Conservation (phyloP, 2,113 vertebrate species). For the Anas platyrhynchos region DNA sequence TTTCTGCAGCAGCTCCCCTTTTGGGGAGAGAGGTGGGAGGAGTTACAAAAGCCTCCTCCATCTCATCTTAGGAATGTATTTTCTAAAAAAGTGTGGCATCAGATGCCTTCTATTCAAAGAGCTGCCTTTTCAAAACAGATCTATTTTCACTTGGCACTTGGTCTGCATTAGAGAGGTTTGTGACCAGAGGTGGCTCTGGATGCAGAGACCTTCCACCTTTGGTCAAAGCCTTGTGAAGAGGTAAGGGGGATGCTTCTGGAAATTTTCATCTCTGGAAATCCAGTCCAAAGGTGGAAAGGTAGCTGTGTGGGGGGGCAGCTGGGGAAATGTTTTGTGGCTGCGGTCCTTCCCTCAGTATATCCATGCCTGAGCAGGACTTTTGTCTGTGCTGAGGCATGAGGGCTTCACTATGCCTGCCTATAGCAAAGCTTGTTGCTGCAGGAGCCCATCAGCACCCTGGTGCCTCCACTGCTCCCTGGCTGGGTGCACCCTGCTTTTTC, state of each 20-base stretch:
- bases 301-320: neutral
- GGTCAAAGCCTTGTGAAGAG: neutral
- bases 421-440: neutral
- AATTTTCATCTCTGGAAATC: too few relatives aligned
- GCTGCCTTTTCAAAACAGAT: neutral
- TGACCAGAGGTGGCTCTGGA: neutral
- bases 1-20: neutral
- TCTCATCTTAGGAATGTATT: neutral
- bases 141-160: neutral
- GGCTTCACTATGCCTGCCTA: neutral
- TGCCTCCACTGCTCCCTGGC: neutral
- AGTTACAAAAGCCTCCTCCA: neutral
- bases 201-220: neutral
- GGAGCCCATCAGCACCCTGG: rapidly evolving
- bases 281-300: neutral
- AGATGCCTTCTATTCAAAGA: neutral
- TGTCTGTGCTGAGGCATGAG: neutral
- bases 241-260: neutral
- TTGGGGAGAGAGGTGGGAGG: neutral
- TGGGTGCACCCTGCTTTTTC: neutral
- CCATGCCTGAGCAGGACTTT: neutral
- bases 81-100: neutral
- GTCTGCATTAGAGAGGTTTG: neutral
- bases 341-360: neutral
- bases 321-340: neutral